A percentile compares a stretch with the other conserved stretches of the same genome.
These are phyloP conservation scores for Gymnothorax javanicus DNA, from an alignment of 2,797 vertebrate species.

Conservation along the genomic window DNA sequence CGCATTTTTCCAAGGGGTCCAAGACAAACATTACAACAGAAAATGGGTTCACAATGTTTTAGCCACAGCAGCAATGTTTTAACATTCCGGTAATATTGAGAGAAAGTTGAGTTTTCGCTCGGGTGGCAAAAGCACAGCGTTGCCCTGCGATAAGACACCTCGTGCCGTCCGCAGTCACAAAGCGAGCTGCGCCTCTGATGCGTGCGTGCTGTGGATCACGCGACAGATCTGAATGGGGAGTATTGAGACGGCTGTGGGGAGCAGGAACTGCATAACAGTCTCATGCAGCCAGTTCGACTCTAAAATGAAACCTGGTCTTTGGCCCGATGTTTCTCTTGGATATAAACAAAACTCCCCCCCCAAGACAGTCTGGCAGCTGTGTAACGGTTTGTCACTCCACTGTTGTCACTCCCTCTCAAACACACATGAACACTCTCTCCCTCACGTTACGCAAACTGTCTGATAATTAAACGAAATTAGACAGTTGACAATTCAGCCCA, in stretches of 20 bases:
- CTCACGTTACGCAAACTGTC: conserved; percentile 5
- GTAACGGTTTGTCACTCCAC: conserved; percentile 24
- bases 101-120: too few species aligned
- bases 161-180: background rate
- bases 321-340: conserved; percentile 37
- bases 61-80: too few species aligned
- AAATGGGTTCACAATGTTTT: too few species aligned
- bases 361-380: conserved; percentile 30
- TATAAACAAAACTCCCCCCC: conserved; percentile 30
- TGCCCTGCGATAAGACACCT: background rate
- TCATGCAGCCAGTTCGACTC: conserved; percentile 17
- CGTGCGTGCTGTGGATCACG: background rate
- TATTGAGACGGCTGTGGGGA: background rate
- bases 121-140: background rate
- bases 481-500: background rate
- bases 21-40: background rate
- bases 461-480: background rate
- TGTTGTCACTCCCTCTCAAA: background rate
- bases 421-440: background rate
- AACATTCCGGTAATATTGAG: too few species aligned
- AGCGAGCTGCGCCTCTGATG: background rate
- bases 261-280: background rate
- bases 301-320: conserved; percentile 23
- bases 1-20: background rate
- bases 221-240: background rate